These are phyloP conservation scores for Delia radicum DNA, from an alignment of 1,140 invertebrate genomes.

Conservation along the genomic window DNA sequence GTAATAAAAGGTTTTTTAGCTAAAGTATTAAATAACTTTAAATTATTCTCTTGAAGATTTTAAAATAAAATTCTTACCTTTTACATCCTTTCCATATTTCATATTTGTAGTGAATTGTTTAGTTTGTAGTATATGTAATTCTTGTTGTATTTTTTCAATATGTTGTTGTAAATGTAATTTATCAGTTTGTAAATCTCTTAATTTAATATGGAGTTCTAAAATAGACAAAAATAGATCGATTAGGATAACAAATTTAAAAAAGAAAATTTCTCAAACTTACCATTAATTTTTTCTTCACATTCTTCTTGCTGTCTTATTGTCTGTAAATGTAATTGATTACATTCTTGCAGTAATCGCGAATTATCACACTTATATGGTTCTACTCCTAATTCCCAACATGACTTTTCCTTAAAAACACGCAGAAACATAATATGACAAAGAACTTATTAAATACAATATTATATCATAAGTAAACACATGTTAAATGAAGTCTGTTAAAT, in stretches of 20 bases:
- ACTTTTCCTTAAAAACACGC: slow-evolving; percentile 57
- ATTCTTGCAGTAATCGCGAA: slow-evolving; percentile 63
- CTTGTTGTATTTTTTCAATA: slow-evolving; percentile 40
- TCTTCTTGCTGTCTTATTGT: slow-evolving; percentile 64
- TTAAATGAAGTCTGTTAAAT: neutral
- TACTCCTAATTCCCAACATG: slow-evolving; percentile 59
- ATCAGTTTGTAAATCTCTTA: slow-evolving; percentile 45
- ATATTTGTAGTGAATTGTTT: slow-evolving; percentile 34
- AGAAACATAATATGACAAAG: slow-evolving; percentile 5
- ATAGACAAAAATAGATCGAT: too few relatives aligned
- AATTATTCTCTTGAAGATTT: too few relatives aligned
- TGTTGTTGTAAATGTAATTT: slow-evolving; percentile 47
- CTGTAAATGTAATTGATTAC: slow-evolving; percentile 68
- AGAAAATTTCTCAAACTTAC: slow-evolving; percentile 31
- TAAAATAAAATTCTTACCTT: neutral
- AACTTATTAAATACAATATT: neutral
- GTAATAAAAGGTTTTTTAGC: slow-evolving; percentile 51
- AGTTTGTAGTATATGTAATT: slow-evolving; percentile 36
- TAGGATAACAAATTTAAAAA: neutral
- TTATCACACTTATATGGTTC: slow-evolving; percentile 71
- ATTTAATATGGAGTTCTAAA: slow-evolving; percentile 37
- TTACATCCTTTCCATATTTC: slow-evolving; percentile 29
- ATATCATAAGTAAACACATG: neutral
- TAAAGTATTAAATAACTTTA: slow-evolving; percentile 18
- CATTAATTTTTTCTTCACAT: slow-evolving; percentile 43